Evolutionary conservation across 2,113 vertebrate species (phyloP), one percentile per base, ranked within the genome.

Genomic region (Lucifuga dentata): DNA sequence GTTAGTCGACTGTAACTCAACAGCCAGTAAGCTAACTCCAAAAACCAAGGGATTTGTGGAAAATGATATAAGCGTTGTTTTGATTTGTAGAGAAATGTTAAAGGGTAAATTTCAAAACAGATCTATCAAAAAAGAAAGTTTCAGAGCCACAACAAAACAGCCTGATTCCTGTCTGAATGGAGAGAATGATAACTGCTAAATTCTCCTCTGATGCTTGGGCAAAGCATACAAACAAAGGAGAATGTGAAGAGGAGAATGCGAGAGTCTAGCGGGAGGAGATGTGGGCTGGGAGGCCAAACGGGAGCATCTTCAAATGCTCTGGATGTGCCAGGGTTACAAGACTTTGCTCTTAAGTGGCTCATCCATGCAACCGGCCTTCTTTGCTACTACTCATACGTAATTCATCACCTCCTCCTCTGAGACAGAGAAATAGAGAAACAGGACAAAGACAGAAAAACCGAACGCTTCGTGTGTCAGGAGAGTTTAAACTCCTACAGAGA

Each of bases 271-370:
- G 20, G 38, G 40, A 10, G 57, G 68, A 8, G 48, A 53, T 60
- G 21, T 8, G 0, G 45, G 33, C 44, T 32, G 60, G 19, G 50
- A 40, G 49, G 48, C 51, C 58, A 65, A 73, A 58, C 5, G 39
- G 23, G 24, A 50, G 33, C 50, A 40, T 69, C 74, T 73, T 79
- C 44, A 78, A 84, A 83, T 58, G 72, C 64, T 72, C 44, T 26
- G 32, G 50, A 51, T 73, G 46, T 38, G 67, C 39, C 13, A 39
- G 35, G 73, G 69, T 68, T 77, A 72, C 89, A 88, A 61, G 79
- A 78, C 81, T 90, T 85, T 91, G 86, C 88, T 89, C 87, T 91
- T 86, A 86, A 83, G 88, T 71, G 82, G 45, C 80, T 71, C 52
- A 55, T 89, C 61, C 63, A 83, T 35, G 74, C 39, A 16, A 71